Percentiles rank a stretch among this genome's conserved stretches.
phyloP scores from a whole-genome alignment of 1,140 invertebrate species.

The Meteorus sp. region DNA sequence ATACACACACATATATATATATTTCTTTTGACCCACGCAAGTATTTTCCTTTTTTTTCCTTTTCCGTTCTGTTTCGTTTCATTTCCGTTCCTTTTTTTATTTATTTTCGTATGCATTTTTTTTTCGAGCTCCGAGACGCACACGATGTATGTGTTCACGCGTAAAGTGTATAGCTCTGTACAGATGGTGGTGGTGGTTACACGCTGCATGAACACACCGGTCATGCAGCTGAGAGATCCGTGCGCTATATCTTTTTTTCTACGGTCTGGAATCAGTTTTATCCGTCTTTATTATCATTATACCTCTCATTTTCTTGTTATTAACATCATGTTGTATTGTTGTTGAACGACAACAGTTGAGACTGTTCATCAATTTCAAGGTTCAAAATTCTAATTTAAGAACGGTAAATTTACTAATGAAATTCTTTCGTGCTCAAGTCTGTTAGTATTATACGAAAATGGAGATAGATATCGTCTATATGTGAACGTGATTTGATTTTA shows the following conservation, averaged over 20 bases:
- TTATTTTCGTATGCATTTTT: not conserved
- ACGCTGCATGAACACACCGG: conserved; percentile 26
- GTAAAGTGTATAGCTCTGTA: conserved; percentile 19
- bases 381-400: too few species aligned
- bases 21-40: not conserved
- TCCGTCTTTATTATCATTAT: not conserved
- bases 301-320: conserved; percentile 2
- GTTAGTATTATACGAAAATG: too few species aligned
- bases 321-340: too few species aligned
- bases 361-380: too few species aligned
- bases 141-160: conserved; percentile 18
- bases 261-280: too few species aligned
- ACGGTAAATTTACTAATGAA: too few species aligned
- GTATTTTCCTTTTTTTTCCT: not conserved
- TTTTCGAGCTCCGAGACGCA: conserved; percentile 1
- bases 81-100: not conserved
- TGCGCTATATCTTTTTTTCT: not conserved
- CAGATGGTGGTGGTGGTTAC: conserved; percentile 25
- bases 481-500: too few species aligned
- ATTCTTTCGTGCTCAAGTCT: too few species aligned
- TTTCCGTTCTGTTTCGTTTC: not conserved
- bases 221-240: conserved; percentile 8
- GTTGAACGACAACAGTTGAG: too few species aligned
- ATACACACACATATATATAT: not conserved
- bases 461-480: too few species aligned